Evolutionary conservation across 2,797 vertebrate species (phyloP).

Genomic region (Momotus momota): DNA sequence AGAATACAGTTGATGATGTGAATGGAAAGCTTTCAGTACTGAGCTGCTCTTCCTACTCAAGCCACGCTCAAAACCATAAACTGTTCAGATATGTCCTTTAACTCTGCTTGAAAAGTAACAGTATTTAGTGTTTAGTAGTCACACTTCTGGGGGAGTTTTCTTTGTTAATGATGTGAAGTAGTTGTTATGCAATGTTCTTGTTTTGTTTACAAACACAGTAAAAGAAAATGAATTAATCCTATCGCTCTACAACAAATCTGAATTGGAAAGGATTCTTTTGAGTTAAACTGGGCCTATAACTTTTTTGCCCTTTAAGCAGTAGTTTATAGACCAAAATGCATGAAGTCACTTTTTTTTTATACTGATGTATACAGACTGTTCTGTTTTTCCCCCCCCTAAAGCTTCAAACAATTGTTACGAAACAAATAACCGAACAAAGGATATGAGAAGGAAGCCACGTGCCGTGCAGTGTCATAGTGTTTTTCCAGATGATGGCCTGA

Average conservation of each 20-base stretch:
- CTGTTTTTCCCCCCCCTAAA: neutral
- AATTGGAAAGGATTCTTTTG: neutral
- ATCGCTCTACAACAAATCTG: neutral
- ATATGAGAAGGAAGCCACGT: conserved; percentile 40
- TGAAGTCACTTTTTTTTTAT: neutral
- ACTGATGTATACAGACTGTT: neutral
- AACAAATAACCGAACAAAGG: conserved; percentile 27
- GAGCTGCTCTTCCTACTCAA: conserved; percentile 7
- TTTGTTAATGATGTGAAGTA: neutral
- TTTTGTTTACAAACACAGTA: neutral
- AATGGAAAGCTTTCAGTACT: conserved; percentile 10
- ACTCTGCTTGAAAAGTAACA: neutral
- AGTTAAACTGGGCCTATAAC: neutral
- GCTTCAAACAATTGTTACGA: conserved; percentile 27
- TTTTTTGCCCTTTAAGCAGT: neutral
- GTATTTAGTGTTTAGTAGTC: neutral
- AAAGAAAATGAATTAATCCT: neutral
- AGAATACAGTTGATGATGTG: conserved; percentile 30
- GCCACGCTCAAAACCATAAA: neutral
- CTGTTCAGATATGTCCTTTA: neutral
- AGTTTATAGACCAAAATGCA: neutral
- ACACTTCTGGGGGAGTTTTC: neutral
- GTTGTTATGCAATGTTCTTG: neutral
- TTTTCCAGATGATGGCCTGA: conserved; percentile 52
- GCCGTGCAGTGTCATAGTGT: neutral